Percentiles rank a stretch among this genome's conserved stretches.
phyloP scores from a whole-genome alignment of 2,797 vertebrate species.

The Sciurus carolinensis region DNA sequence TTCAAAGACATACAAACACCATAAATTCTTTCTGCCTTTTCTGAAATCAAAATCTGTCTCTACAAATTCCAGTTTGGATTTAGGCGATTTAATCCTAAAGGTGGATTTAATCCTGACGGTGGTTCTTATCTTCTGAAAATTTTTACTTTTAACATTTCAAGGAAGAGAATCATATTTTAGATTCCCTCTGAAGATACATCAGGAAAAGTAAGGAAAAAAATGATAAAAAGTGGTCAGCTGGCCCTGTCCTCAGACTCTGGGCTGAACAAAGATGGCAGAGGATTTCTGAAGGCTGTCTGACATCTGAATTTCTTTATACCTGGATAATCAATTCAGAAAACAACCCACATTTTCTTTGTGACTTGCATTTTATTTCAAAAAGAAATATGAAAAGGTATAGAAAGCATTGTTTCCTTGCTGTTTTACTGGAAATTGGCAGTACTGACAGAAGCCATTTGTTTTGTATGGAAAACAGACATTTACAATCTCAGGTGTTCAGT shows the following conservation, averaged over 20 bases:
- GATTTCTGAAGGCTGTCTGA: neutral
- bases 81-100: neutral
- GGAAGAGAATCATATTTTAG: neutral
- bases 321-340: constrained; percentile 35
- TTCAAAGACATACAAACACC: neutral
- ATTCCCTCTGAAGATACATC: constrained; percentile 50
- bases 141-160: neutral
- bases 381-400: neutral
- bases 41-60: constrained; percentile 26
- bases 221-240: neutral
- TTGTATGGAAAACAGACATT: constrained; percentile 38
- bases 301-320: constrained; percentile 2
- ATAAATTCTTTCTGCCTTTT: neutral
- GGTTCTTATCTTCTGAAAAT: neutral
- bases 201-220: neutral
- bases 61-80: neutral
- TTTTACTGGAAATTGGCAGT: constrained; percentile 55
- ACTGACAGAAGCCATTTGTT: constrained; percentile 47
- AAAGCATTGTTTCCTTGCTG: neutral
- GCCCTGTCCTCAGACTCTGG: neutral
- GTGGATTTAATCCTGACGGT: neutral
- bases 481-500: neutral
- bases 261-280: neutral
- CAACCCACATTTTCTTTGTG: constrained; percentile 49
- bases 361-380: constrained; percentile 46